Base-by-base conservation (phyloP, 2,113 vertebrate species). In the Trematomus loennbergii region DNA sequence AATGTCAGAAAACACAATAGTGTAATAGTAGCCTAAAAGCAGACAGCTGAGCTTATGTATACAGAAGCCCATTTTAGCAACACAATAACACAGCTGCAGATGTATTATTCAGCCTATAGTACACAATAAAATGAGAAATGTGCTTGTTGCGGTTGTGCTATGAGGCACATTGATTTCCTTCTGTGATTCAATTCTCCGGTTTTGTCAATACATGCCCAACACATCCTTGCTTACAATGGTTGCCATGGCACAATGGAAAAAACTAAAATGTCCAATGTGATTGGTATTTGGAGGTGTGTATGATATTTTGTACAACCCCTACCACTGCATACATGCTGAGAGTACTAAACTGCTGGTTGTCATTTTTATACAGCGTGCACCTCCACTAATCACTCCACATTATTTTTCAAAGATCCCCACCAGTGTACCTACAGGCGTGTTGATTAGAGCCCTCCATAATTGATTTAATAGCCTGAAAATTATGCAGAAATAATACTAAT, bases 161-260 rank as follows among this genome's bases (percentile, higher is more conserved):
- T 46, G 73, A 81, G 58, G 73, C 22, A 83, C 84, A 90, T 88
- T 50, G 72, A 83, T 85, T 89, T 87, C 29, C 75, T 65, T 13
- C 45, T 81, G 54, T 72, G 74, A 77, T 52, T 70, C 57, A 78
- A 83, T 81, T 81, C 54, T 60, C 60, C 12, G 70, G 20, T 55
- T 79, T 67, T 89, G 79, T 83, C 79, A 81, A 81, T 78, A 60
- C 72, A 82, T 72, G 84, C 65, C 61, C 77, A 20, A 66, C 75
- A 55, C 66, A 76, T 59, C 59, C 45, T 55, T 15, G 40, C 57
- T 75, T 53, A 54, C 69, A 88, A 60, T 82, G 74, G 85, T 89
- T 89, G 87, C 88, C 90, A 87, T 87, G 83, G 62, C 75, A 87
- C 82, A 80, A 57, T 83, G 67, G 80, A n/a, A 16, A 52, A 36